Evolutionary conservation across 2,113 vertebrate species (phyloP), one percentile per base, ranked within the genome.

Genomic region (Aptenodytes forsteri): DNA sequence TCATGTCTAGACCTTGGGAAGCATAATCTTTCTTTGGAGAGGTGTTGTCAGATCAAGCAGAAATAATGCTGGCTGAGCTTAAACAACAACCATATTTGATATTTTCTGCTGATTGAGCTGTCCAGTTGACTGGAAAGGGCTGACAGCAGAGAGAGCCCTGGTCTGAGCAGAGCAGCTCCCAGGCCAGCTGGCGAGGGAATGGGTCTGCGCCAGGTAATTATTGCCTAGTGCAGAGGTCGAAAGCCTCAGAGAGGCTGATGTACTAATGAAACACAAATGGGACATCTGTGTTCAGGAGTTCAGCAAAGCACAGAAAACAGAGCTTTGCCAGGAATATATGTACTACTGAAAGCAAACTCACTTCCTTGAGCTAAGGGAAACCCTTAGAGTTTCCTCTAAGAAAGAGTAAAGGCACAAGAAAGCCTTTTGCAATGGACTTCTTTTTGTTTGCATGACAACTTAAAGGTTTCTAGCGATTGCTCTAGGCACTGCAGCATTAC

Each of bases 211-310:
- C 98, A 99, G 98, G 98, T 98, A 98, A 98, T 98, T 98, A 98
- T 98, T 98, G 98, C 98, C 89, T 97, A 78, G 98, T 98, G 98
- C 98, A 98, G 97, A 98, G 98, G 98, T 98, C 98, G 96, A 96
- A 95, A 97, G 97, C 96, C 98, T 97, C 98, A 86, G 98, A 97
- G 98, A 98, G 97, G 80, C 97, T 86, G 95, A 94, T 83, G 97
- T 95, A 97, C 98, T 98, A 98, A 98, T 98, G 98, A 98, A 98
- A 98, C 98, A 98, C 98, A 98, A 98, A 98, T 98, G 97, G 98
- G 98, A 98, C 98, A 98, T 98, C 98, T 99, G 98, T 97, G 98
- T 97, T 96, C 98, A 87, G 98, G 98, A 98, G 98, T 97, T 98
- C 98, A 98, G 98, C 97, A 98, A 97, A 98, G 97, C 98, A 90